These are phyloP conservation scores for Channa striata DNA, from an alignment of 2,797 vertebrate species.

Conservation along the genomic window DNA sequence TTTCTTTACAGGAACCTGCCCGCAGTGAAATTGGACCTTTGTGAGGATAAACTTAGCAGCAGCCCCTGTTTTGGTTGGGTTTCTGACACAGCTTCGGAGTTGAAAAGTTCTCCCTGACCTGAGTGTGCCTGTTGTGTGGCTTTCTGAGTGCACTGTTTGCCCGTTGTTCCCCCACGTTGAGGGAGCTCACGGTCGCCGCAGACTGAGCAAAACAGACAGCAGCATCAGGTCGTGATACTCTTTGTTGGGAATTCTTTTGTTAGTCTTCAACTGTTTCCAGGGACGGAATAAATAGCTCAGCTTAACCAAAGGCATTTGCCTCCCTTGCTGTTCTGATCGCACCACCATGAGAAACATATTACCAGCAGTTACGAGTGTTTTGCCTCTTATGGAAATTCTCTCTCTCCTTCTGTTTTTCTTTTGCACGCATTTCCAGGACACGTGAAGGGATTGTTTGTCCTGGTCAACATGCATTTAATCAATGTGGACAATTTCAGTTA, in stretches of 20 bases:
- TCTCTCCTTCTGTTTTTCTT: conserved; percentile 47
- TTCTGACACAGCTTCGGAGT: conserved; percentile 50
- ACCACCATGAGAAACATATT: conserved; percentile 78
- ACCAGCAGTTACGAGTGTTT: conserved; percentile 67
- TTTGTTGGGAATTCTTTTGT: conserved; percentile 73
- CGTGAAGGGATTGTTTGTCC: conserved; percentile 48
- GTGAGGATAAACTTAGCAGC: conserved; percentile 54
- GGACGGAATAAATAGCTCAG: conserved; percentile 78
- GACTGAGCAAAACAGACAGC: conserved; percentile 53
- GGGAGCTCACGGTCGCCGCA: conserved; percentile 52
- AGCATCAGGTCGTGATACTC: conserved; percentile 62
- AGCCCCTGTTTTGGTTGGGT: conserved; percentile 62
- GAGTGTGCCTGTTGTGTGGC: conserved; percentile 54
- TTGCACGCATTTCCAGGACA: conserved; percentile 48
- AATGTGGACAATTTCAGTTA: background rate
- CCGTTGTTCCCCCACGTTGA: conserved; percentile 42
- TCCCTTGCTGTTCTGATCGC: conserved; percentile 66
- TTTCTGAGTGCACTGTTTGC: conserved; percentile 33
- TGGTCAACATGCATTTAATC: conserved; percentile 12
- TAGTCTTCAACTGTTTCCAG: conserved; percentile 71
- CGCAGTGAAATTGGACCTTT: conserved; percentile 63
- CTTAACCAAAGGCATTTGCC: conserved; percentile 78
- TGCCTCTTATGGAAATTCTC: conserved; percentile 48
- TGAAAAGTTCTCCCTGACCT: conserved; percentile 65
- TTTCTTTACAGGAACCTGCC: conserved; percentile 59